These are phyloP conservation scores for Laothoe populi DNA, from an alignment of 2,888 invertebrate species.

Conservation along the genomic window DNA sequence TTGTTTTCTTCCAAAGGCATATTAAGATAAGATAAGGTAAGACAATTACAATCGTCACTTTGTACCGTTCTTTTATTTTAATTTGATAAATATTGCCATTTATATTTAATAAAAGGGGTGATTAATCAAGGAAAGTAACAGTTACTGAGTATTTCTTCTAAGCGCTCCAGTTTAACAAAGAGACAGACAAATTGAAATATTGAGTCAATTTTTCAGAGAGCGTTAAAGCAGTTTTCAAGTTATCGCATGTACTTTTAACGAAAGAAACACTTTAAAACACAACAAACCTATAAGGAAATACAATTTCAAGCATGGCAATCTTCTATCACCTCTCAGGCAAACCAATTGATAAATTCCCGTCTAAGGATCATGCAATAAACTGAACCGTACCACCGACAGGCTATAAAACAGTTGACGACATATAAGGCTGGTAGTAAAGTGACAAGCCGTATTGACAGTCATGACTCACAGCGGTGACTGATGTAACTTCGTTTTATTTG, in stretches of 20 bases:
- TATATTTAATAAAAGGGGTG: too few relatives aligned
- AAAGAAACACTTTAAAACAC: not conserved
- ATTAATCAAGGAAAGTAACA: too few relatives aligned
- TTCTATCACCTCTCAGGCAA: constrained; percentile 10
- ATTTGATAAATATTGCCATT: too few relatives aligned
- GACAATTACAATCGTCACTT: too few relatives aligned
- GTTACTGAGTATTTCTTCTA: too few relatives aligned
- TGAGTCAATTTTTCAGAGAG: not conserved
- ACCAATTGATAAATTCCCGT: constrained; percentile 24
- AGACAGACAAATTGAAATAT: not conserved
- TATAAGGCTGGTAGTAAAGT: constrained; percentile 22
- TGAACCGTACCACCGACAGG: constrained; percentile 12
- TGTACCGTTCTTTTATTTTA: too few relatives aligned
- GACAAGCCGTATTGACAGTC: constrained; percentile 11
- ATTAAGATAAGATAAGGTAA: too few relatives aligned
- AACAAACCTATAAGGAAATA: constrained; percentile 12
- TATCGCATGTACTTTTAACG: not conserved
- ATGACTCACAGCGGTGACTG: constrained; percentile 4
- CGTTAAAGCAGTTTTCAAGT: not conserved
- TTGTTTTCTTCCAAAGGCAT: too few relatives aligned
- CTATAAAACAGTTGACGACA: constrained; percentile 18
- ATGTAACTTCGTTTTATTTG: constrained; percentile 16
- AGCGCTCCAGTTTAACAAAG: not conserved
- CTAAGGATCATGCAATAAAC: constrained; percentile 25
- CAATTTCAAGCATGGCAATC: constrained; percentile 10